Conservation (phyloP, 2,888 invertebrate species). For the Anthrax anthrax region DNA sequence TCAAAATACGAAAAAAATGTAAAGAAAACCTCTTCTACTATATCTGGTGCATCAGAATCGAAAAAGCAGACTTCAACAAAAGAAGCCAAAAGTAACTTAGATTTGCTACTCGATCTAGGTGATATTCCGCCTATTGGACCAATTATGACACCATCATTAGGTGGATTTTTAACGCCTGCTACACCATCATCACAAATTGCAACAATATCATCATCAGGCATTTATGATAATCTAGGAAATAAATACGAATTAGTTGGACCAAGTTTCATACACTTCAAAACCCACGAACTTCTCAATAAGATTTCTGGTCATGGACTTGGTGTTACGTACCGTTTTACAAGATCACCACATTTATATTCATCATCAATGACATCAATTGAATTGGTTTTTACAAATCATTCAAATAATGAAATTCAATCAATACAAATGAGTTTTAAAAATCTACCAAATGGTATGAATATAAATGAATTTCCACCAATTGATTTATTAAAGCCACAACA, state of each 20-base stretch:
- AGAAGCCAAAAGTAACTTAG: constrained; percentile 50
- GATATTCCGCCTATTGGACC: constrained; percentile 51
- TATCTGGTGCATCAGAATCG: constrained; percentile 5
- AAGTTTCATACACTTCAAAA: constrained; percentile 42
- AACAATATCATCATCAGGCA: not conserved
- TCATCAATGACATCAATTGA: constrained; percentile 69
- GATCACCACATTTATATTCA: constrained; percentile 70
- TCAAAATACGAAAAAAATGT: not conserved
- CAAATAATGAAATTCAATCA: constrained; percentile 30
- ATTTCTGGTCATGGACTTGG: constrained; percentile 55
- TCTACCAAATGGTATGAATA: constrained; percentile 52
- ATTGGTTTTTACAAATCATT: constrained; percentile 61
- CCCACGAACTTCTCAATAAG: constrained; percentile 53
- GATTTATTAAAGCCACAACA: constrained; percentile 46
- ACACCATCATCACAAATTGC: constrained; percentile 10
- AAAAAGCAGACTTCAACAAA: constrained; percentile 17
- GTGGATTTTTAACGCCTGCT: constrained; percentile 59
- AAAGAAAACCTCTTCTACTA: not conserved
- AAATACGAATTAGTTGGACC: constrained; percentile 45
- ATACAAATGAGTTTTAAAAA: constrained; percentile 46
- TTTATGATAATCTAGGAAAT: not conserved
- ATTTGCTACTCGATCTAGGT: constrained; percentile 70
- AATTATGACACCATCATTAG: constrained; percentile 64
- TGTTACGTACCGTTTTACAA: constrained; percentile 52
- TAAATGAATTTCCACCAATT: constrained; percentile 62